These are phyloP conservation scores for Sericinus montela DNA, from an alignment of 2,888 invertebrate species.

Conservation along the genomic window DNA sequence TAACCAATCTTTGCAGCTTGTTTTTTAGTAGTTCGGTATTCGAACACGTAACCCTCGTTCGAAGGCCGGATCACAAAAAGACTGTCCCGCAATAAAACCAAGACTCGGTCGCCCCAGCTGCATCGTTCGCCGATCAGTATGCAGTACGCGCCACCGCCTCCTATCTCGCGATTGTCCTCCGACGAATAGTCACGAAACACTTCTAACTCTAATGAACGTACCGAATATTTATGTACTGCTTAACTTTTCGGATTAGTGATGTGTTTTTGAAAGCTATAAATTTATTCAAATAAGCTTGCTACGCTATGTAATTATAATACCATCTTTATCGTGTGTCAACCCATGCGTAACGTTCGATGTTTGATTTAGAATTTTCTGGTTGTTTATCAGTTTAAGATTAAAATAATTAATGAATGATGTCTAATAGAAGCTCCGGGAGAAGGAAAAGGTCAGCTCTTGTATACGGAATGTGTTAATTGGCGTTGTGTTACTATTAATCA, in stretches of 20 bases:
- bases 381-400: background rate
- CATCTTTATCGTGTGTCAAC: too few relatives aligned
- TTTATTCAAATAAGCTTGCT: background rate
- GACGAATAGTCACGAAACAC: constrained; percentile 20
- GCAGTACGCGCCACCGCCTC: constrained; percentile 15
- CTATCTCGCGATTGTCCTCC: constrained; percentile 20
- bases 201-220: constrained; percentile 16
- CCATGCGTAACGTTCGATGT: too few relatives aligned
- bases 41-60: too few relatives aligned
- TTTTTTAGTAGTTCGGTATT: too few relatives aligned
- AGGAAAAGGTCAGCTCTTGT: too few relatives aligned
- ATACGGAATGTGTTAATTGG: too few relatives aligned
- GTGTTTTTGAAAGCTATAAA: constrained; percentile 1
- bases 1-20: too few relatives aligned
- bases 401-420: background rate
- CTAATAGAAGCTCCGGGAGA: too few relatives aligned
- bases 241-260: constrained; percentile 16
- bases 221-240: constrained; percentile 20
- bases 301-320: background rate
- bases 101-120: background rate
- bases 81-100: background rate
- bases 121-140: constrained; percentile 17
- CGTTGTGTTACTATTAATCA: too few relatives aligned
- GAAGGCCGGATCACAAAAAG: too few relatives aligned
- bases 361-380: background rate